Evolutionary conservation across 2,888 invertebrate species (phyloP).

Genomic region (Noctua comes): DNA sequence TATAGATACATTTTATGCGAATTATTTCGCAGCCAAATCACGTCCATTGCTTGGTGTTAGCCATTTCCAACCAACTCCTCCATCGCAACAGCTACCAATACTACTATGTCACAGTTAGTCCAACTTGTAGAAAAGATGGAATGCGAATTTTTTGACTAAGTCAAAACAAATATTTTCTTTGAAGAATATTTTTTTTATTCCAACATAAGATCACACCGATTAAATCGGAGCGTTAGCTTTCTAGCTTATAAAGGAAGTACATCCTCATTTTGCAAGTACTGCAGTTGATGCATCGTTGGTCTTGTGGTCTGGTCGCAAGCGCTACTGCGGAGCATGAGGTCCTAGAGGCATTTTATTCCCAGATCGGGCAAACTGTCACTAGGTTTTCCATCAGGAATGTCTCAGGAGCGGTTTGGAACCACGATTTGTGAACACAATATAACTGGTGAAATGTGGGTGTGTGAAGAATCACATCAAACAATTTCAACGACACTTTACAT

Average conservation of each 20-base stretch:
- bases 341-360: background rate
- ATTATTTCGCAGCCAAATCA: background rate
- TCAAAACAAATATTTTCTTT: too few relatives aligned
- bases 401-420: too few relatives aligned
- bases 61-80: background rate
- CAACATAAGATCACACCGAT: too few relatives aligned
- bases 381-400: background rate
- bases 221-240: background rate
- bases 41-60: background rate
- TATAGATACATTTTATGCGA: background rate
- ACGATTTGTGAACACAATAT: background rate
- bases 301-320: background rate
- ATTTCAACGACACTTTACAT: background rate
- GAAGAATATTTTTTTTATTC: too few relatives aligned
- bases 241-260: background rate
- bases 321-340: background rate
- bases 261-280: background rate
- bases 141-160: too few relatives aligned
- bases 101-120: too few relatives aligned
- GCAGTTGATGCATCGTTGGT: background rate
- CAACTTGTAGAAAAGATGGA: too few relatives aligned
- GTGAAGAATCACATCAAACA: background rate
- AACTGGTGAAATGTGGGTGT: too few relatives aligned
- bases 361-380: background rate
- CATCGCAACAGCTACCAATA: too few relatives aligned